phyloP scores from a whole-genome alignment of 2,797 vertebrate genomes.

The Knipowitschia caucasica region DNA sequence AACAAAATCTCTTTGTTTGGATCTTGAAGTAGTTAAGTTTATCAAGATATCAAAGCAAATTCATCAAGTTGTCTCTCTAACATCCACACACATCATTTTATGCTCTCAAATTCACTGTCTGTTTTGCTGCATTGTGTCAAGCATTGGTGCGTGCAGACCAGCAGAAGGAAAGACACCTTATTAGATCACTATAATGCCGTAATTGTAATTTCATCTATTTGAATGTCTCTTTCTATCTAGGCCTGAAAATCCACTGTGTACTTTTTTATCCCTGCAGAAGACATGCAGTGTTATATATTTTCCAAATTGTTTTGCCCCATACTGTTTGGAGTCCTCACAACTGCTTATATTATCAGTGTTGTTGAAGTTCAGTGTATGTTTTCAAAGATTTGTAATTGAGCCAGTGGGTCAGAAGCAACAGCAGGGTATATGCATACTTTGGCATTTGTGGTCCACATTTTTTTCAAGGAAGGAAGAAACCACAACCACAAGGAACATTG shows the following conservation, averaged over 20 bases:
- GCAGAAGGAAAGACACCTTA: neutral
- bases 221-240: neutral
- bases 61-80: too few relatives aligned
- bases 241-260: slow-evolving; percentile 7
- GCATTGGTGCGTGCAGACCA: neutral
- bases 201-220: slow-evolving; percentile 1
- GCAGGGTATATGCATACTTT: slow-evolving; percentile 32
- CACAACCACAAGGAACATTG: slow-evolving; percentile 50
- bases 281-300: slow-evolving; percentile 34
- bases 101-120: neutral
- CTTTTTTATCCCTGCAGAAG: slow-evolving; percentile 30
- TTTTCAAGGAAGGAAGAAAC: slow-evolving; percentile 45
- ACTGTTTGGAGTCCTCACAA: slow-evolving; percentile 27
- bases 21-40: neutral
- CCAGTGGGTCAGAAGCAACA: slow-evolving; percentile 18
- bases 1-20: neutral
- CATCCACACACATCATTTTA: too few relatives aligned
- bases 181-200: slow-evolving; percentile 3
- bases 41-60: neutral
- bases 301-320: slow-evolving; percentile 21
- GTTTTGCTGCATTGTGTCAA: neutral
- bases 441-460: slow-evolving; percentile 40
- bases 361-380: slow-evolving; percentile 18
- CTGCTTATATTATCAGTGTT: slow-evolving; percentile 36
- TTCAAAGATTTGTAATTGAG: slow-evolving; percentile 18